These are phyloP conservation scores for Alethe diademata DNA, from an alignment of 2,113 vertebrate genomes.

Conservation along the genomic window DNA sequence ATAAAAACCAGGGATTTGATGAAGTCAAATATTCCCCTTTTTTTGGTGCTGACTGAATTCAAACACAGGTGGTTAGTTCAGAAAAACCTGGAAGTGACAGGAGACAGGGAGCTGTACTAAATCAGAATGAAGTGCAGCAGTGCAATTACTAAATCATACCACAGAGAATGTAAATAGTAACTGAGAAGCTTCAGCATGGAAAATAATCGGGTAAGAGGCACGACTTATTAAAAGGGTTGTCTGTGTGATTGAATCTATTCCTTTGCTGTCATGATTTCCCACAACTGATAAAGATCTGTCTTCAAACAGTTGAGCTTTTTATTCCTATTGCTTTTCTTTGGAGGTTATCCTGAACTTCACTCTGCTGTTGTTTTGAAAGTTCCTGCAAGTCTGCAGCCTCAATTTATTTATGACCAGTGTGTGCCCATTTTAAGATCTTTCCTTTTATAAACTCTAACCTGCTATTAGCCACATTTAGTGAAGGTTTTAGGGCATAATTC, in stretches of 20 bases:
- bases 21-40: not conserved
- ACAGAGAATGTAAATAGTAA: not conserved
- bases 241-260: not conserved
- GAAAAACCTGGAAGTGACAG: not conserved
- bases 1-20: not conserved
- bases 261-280: not conserved
- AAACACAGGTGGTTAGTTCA: not conserved
- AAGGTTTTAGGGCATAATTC: not conserved
- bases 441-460: slow-evolving; percentile 40
- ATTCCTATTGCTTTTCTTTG: not conserved
- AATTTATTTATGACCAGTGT: slow-evolving; percentile 10
- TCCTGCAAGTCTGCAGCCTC: not conserved
- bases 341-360: slow-evolving; percentile 1
- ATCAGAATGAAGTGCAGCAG: not conserved
- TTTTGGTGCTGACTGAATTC: not conserved
- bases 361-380: slow-evolving; percentile 4
- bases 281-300: not conserved
- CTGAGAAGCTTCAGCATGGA: not conserved
- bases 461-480: slow-evolving; percentile 25
- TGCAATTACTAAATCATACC: not conserved
- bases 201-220: not conserved
- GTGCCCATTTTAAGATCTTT: not conserved
- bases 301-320: not conserved
- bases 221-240: not conserved
- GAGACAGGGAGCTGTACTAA: not conserved